These are phyloP conservation scores for Hemibagrus guttatus DNA, from an alignment of 2,797 vertebrate species.

Conservation along the genomic window DNA sequence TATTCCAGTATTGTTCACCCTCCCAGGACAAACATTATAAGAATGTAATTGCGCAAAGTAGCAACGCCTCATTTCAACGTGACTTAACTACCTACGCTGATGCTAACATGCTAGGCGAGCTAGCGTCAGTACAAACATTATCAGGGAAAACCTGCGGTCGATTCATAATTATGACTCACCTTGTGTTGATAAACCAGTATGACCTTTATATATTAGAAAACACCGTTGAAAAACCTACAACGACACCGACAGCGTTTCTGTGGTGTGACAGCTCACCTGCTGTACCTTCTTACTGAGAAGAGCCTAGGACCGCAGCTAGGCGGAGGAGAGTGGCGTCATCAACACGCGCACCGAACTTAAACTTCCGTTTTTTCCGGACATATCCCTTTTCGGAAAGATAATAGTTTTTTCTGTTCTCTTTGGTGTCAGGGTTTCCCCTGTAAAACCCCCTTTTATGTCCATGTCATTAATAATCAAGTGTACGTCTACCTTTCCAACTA, in stretches of 20 bases:
- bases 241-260: not conserved
- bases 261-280: not conserved
- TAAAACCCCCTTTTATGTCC: not conserved
- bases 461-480: too few relatives aligned
- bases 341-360: not conserved
- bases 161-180: not conserved
- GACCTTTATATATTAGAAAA: not conserved
- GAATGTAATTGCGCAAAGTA: not conserved
- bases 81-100: not conserved
- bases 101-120: not conserved
- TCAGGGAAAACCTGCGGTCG: not conserved
- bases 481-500: too few relatives aligned
- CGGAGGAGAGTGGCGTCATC: not conserved
- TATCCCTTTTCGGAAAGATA: too few relatives aligned
- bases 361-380: not conserved
- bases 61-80: not conserved
- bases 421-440: not conserved
- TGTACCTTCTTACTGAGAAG: not conserved
- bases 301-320: not conserved
- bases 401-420: too few relatives aligned
- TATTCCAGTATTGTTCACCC: not conserved
- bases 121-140: not conserved
- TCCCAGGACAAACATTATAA: not conserved
- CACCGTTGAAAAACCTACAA: not conserved
- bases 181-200: not conserved